Percentiles rank a stretch among this genome's conserved stretches.
phyloP scores from a whole-genome alignment of 1,140 invertebrate genomes.

The Saccostrea echinata region DNA sequence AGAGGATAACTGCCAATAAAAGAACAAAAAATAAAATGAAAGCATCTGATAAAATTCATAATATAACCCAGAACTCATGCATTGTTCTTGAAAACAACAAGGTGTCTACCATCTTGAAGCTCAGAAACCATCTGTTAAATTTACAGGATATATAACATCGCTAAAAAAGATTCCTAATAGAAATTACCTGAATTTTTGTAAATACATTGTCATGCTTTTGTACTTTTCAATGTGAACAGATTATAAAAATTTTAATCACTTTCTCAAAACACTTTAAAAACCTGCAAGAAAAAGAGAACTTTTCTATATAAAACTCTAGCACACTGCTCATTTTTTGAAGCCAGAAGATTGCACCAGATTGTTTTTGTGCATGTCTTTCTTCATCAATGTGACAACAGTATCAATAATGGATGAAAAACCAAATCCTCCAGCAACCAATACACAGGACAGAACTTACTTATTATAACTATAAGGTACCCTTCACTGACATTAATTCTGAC shows the following conservation, averaged over 20 bases:
- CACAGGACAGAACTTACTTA: not conserved
- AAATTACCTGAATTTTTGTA: not conserved
- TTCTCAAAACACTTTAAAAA: too few relatives aligned
- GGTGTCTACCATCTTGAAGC: not conserved
- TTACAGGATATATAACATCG: not conserved
- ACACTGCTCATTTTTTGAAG: not conserved
- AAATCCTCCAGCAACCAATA: not conserved
- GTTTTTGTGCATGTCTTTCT: not conserved
- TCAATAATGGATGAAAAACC: too few relatives aligned
- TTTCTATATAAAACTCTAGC: too few relatives aligned
- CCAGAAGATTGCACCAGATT: not conserved
- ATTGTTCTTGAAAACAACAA: slow-evolving; percentile 2
- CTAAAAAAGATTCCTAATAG: not conserved
- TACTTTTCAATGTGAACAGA: not conserved
- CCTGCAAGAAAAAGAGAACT: too few relatives aligned
- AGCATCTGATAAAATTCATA: not conserved
- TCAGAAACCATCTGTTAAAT: not conserved
- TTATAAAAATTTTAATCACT: not conserved
- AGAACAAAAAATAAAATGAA: not conserved
- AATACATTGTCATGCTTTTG: not conserved
- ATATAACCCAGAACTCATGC: slow-evolving; percentile 3
- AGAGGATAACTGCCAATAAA: slow-evolving; percentile 25
- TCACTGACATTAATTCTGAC: not conserved
- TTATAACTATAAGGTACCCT: not conserved
- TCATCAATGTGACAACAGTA: not conserved